These are phyloP conservation scores for Montipora capricornis DNA, from an alignment of 64 coral and sea anemone species.

Conservation along the genomic window DNA sequence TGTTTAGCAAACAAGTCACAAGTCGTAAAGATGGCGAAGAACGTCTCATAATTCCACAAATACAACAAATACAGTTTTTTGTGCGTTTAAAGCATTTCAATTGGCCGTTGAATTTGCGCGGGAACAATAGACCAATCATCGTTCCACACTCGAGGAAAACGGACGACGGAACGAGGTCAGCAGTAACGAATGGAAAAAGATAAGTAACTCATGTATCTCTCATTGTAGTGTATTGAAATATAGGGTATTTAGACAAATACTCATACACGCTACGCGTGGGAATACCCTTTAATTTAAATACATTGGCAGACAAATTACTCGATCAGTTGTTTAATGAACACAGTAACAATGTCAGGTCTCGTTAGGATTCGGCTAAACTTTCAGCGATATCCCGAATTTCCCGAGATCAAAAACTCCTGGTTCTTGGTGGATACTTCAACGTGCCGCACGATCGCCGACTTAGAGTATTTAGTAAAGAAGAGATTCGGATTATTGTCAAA, in stretches of 20 bases:
- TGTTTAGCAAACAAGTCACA: conserved; percentile 91
- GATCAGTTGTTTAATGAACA: no score
- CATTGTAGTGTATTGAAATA: no score
- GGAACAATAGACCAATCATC: conserved; percentile 16
- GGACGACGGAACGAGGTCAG: background rate
- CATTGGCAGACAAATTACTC: no score
- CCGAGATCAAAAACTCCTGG: conserved; percentile 73
- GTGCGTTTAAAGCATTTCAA: background rate
- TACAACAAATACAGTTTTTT: no score
- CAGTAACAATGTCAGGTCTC: conserved; percentile 48
- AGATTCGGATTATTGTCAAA: conserved; percentile 44
- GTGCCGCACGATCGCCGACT: conserved; percentile 69
- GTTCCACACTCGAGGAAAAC: background rate
- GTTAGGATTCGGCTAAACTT: conserved; percentile 80
- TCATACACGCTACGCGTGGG: no score
- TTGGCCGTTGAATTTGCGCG: conserved; percentile 21
- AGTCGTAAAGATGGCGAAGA: conserved; percentile 54
- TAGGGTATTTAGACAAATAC: no score
- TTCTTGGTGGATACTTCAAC: conserved; percentile 71
- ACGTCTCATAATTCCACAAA: background rate
- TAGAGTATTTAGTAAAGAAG: conserved; percentile 75
- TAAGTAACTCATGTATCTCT: no score
- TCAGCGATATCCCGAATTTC: conserved; percentile 21
- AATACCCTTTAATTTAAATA: no score
- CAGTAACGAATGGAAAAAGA: background rate